Conservation (phyloP, 2,797 vertebrate genomes). For the Champsocephalus gunnari region DNA sequence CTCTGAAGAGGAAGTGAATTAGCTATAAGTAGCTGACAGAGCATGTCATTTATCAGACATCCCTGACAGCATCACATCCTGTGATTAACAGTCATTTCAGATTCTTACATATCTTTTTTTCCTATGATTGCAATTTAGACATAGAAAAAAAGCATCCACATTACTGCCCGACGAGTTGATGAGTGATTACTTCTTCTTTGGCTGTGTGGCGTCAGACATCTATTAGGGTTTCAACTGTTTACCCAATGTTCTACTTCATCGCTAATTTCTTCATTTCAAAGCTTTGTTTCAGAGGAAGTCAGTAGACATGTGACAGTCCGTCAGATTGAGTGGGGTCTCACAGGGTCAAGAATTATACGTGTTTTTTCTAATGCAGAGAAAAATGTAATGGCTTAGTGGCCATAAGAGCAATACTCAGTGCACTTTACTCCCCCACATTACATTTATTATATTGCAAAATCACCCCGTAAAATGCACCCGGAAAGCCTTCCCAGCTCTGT, state of each 20-base stretch:
- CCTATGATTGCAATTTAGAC: background rate
- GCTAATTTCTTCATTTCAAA: constrained; percentile 65
- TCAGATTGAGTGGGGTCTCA: constrained; percentile 15
- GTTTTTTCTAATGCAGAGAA: constrained; percentile 18
- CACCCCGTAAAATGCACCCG: background rate
- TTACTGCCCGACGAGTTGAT: constrained; percentile 25
- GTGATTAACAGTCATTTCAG: background rate
- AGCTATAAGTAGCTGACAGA: constrained; percentile 33
- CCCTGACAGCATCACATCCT: constrained; percentile 32
- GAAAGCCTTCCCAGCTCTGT: background rate
- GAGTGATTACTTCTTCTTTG: constrained; percentile 22
- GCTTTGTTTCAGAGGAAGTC: constrained; percentile 19
- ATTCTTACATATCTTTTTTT: background rate
- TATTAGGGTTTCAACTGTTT: constrained; percentile 20
- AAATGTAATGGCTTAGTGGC: background rate
- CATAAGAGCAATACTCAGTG: background rate
- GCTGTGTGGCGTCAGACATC: constrained; percentile 22
- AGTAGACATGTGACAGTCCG: constrained; percentile 27
- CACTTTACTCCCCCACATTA: background rate
- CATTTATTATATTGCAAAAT: constrained; percentile 7
- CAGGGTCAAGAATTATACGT: constrained; percentile 9
- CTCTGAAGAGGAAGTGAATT: constrained; percentile 35
- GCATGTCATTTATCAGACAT: constrained; percentile 20
- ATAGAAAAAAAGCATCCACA: background rate
- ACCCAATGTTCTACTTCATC: constrained; percentile 56